A percentile compares a stretch with the other conserved stretches of the same genome.
These are phyloP conservation scores for Dissostichus mawsoni DNA, from an alignment of 2,113 vertebrate genomes.

Conservation along the genomic window DNA sequence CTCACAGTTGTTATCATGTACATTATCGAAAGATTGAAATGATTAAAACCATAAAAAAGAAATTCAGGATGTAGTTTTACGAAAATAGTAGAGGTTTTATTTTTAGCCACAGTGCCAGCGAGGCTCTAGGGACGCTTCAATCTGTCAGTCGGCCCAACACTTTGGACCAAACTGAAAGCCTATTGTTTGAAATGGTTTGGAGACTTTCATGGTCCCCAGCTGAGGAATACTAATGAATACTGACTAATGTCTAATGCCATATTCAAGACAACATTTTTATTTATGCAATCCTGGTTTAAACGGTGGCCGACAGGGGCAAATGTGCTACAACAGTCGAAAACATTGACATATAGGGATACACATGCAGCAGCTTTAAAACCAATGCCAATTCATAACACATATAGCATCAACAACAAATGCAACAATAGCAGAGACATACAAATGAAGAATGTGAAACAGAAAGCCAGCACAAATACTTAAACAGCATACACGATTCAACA, in stretches of 20 bases:
- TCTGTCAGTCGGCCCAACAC: neutral
- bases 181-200: neutral
- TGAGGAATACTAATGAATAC: neutral
- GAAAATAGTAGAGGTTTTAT: neutral
- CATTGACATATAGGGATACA: too few relatives aligned
- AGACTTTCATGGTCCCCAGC: neutral
- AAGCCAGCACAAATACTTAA: too few relatives aligned
- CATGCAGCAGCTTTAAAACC: too few relatives aligned
- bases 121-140: neutral
- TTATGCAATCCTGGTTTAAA: neutral
- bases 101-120: neutral
- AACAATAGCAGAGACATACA: too few relatives aligned
- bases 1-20: neutral
- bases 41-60: neutral
- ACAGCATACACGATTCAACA: too few relatives aligned
- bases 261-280: neutral
- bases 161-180: too few relatives aligned
- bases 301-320: too few relatives aligned
- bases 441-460: too few relatives aligned
- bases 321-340: too few relatives aligned
- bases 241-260: neutral
- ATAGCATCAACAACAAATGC: too few relatives aligned
- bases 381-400: too few relatives aligned
- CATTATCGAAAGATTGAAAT: slow-evolving; percentile 7
- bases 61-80: neutral